Percentiles rank a stretch among this genome's conserved stretches.
These are phyloP conservation scores for Drosophila falleni DNA, from an alignment of 2,888 invertebrate species.

Conservation along the genomic window DNA sequence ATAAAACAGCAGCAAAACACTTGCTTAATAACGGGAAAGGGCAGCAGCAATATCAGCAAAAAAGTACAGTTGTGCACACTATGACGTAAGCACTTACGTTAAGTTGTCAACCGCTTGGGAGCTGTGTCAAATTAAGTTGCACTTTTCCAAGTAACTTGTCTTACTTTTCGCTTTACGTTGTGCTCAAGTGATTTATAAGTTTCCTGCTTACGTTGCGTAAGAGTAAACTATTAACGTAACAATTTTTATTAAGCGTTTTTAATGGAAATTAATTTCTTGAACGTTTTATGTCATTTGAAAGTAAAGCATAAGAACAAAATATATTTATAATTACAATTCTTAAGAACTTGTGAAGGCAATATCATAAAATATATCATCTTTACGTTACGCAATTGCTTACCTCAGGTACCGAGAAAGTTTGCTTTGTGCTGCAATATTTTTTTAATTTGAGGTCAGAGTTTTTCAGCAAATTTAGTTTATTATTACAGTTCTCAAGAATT, in stretches of 20 bases:
- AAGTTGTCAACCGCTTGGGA: constrained; percentile 55
- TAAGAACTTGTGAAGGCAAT: background rate
- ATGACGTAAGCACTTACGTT: constrained; percentile 73
- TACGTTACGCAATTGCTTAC: background rate
- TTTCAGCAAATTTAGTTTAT: background rate
- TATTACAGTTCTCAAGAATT: background rate
- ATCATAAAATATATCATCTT: background rate
- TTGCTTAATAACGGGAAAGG: constrained; percentile 11
- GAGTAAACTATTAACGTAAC: background rate
- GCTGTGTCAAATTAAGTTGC: constrained; percentile 47
- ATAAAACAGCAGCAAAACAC: constrained; percentile 27
- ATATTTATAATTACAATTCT: background rate
- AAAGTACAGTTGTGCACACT: constrained; percentile 64
- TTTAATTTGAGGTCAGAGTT: background rate
- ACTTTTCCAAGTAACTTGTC: constrained; percentile 50
- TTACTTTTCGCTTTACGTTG: constrained; percentile 13
- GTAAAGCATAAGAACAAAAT: background rate
- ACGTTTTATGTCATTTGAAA: background rate
- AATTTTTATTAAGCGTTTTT: background rate
- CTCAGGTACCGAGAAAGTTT: background rate
- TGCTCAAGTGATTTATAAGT: background rate
- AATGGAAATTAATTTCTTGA: background rate
- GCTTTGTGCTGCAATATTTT: background rate
- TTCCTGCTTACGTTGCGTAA: constrained; percentile 9
- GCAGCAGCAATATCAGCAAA: background rate